phyloP scores from a whole-genome alignment of 2,113 vertebrate species.

The Scytalopus superciliaris region DNA sequence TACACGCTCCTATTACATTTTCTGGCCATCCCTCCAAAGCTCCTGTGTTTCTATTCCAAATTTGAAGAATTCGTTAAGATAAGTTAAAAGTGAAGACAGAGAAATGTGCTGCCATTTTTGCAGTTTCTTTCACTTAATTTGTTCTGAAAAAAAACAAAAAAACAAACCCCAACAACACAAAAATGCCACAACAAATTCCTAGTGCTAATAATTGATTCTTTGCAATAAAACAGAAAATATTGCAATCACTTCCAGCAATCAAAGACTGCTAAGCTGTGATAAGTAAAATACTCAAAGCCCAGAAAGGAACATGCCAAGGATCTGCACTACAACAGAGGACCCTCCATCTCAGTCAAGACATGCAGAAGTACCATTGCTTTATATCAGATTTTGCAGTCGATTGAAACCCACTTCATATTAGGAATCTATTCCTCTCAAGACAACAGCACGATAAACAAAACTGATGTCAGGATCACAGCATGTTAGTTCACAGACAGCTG shows the following conservation, averaged over 20 bases:
- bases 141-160: background rate
- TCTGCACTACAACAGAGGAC: background rate
- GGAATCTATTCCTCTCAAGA: background rate
- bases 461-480: background rate
- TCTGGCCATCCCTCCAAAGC: background rate
- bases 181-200: background rate
- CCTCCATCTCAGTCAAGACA: background rate
- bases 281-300: background rate
- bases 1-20: background rate
- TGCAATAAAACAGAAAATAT: background rate
- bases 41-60: background rate
- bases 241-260: background rate
- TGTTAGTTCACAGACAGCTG: background rate
- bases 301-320: background rate
- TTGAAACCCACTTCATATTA: background rate
- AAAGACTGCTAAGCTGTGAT: background rate
- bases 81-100: background rate
- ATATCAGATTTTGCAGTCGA: background rate
- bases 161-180: background rate
- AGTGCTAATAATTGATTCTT: background rate
- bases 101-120: background rate
- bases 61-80: background rate
- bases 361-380: background rate
- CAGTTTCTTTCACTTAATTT: background rate
- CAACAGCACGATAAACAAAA: background rate